Evolutionary conservation across 2,113 vertebrate genomes (phyloP).

Genomic region (Callospermophilus lateralis): DNA sequence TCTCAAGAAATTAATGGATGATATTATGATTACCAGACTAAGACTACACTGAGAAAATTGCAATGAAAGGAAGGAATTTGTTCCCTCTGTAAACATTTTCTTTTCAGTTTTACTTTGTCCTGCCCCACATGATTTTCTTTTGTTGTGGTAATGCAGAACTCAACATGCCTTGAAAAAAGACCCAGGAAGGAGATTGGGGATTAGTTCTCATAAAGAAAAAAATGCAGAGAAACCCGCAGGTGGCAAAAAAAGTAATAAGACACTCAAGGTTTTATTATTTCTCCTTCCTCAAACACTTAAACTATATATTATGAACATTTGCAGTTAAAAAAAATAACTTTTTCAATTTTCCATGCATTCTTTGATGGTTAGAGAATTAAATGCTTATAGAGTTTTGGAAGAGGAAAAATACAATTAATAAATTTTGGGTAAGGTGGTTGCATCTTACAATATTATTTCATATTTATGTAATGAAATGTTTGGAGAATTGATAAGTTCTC

Average conservation of each 20-base stretch:
- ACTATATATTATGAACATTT: conserved; percentile 46
- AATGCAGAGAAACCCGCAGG: conserved; percentile 77
- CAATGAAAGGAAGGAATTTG: neutral
- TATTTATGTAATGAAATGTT: neutral
- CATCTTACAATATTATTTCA: neutral
- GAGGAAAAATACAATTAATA: conserved; percentile 34
- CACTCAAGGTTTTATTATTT: conserved; percentile 61
- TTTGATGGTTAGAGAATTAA: conserved; percentile 7
- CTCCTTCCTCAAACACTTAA: conserved; percentile 73
- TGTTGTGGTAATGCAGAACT: conserved; percentile 77
- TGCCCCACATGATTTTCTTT: conserved; percentile 75
- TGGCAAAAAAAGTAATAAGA: conserved; percentile 81
- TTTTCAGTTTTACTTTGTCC: neutral
- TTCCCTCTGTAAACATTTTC: conserved; percentile 12
- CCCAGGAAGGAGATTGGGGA: conserved; percentile 81
- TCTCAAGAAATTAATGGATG: conserved; percentile 73
- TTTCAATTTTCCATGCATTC: neutral
- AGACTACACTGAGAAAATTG: conserved; percentile 51
- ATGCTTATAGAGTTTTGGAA: conserved; percentile 67
- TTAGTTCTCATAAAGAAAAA: conserved; percentile 81
- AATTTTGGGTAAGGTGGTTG: neutral
- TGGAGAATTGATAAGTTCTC: neutral
- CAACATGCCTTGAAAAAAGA: conserved; percentile 80
- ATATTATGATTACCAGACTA: conserved; percentile 51
- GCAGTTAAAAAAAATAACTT: neutral